Evolutionary conservation across 2,797 vertebrate genomes (phyloP), one percentile per base, ranked within the genome.

Genomic region (Monodelphis domestica): DNA sequence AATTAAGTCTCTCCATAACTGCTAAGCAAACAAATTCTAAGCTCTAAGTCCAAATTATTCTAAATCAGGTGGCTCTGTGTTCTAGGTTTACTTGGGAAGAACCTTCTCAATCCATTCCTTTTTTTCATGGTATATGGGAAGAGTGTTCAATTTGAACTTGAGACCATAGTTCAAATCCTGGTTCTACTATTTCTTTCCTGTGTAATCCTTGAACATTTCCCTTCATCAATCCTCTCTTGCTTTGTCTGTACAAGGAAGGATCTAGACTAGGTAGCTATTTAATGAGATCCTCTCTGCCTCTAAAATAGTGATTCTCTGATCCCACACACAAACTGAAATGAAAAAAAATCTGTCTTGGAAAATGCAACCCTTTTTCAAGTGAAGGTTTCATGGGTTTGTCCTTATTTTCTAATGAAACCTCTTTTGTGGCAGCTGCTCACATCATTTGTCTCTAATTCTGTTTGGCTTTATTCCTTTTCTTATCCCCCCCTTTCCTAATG

Each of bases 1-100:
- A 97, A 97, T 97, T 96, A 96, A 97, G 91, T 57, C 89, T 97
- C 90, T 91, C 0, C 4, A 91, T 96, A 90, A 96, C 91, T 95
- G 54, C 91, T 97, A 55, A 91, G 54, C 93, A 26, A 95, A n/a
- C 53, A 53, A 95, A 92, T 84, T 33, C 52, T 89, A 59, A 94
- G 93, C 92, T 38, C 54, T 91, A 90, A 94, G 90, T 54, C 38
- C 63, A 94, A 95, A 30, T 90, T 54, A 92, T 87, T 92, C 91
- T 50, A 95, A 94, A 95, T 90, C 0, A 0, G 30, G 52, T 87
- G 59, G 45, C 91, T 84, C 94, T 91, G 21, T 4, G 54, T 87
- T 53, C 54, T 53, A 94, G 53, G 38, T 30, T 90, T 54, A 12
- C 38, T 45, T 93, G 96, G 96, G 63, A 95, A 84, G 91, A 94